phyloP scores from a whole-genome alignment of 2,113 vertebrate genomes.

The Callipepla squamata region DNA sequence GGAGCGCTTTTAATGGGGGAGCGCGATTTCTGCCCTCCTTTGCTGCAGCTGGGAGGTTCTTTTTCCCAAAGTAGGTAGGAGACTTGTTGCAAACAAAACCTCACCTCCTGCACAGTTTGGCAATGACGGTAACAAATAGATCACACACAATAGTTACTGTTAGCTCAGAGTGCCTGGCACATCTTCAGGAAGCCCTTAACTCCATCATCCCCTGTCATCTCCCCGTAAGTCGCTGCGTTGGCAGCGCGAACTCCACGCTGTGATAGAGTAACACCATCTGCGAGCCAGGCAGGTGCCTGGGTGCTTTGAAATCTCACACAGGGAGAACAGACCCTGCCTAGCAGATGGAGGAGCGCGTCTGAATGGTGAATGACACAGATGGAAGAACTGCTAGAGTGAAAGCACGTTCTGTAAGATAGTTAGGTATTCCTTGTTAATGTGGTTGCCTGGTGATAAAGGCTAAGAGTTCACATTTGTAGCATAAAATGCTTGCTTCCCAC shows the following conservation, averaged over 20 bases:
- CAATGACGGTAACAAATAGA: neutral
- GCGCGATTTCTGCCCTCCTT: neutral
- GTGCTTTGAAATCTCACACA: neutral
- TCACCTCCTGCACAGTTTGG: neutral
- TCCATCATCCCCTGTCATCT: neutral
- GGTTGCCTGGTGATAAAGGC: conserved; percentile 41
- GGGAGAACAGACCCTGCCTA: conserved; percentile 14
- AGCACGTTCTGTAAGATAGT: neutral
- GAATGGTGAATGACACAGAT: neutral
- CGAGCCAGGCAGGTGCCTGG: conserved; percentile 21
- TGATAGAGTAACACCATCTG: conserved; percentile 47
- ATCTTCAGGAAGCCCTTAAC: neutral
- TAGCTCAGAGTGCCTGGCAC: neutral
- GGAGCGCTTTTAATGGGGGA: neutral
- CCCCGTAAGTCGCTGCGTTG: neutral
- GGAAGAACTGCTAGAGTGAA: neutral
- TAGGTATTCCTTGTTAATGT: neutral
- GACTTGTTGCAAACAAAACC: neutral
- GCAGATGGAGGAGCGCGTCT: conserved; percentile 30
- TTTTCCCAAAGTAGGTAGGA: neutral
- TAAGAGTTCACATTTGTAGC: neutral
- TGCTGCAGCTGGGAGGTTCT: neutral
- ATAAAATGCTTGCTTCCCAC: neutral
- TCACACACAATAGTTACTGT: neutral
- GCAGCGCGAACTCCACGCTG: neutral